Percentiles rank a stretch among this genome's conserved stretches.
Evolutionary conservation across 2,113 vertebrate genomes (phyloP).

Genomic region (Zingel zingel): DNA sequence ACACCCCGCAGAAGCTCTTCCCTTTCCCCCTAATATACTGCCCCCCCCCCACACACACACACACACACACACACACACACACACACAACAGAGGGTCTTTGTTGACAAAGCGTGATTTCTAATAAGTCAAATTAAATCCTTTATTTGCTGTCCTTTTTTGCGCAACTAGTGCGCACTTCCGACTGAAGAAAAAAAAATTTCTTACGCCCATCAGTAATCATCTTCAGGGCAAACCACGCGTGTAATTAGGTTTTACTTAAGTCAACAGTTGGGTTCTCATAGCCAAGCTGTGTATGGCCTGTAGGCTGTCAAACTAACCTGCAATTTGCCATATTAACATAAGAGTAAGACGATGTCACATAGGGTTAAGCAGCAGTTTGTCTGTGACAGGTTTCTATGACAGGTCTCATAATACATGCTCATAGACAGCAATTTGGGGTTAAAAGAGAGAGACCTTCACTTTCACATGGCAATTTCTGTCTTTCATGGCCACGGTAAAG

Average conservation of each 20-base stretch:
- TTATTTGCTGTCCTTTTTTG: constrained; percentile 36
- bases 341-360: constrained; percentile 31
- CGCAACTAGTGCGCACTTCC: constrained; percentile 41
- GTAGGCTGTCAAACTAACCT: constrained; percentile 30
- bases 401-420: constrained; percentile 24
- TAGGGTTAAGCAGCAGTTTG: constrained; percentile 15
- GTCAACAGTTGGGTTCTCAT: constrained; percentile 49
- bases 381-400: constrained; percentile 41
- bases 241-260: constrained; percentile 53
- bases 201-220: constrained; percentile 39
- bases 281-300: constrained; percentile 28
- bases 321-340: constrained; percentile 39
- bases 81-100: constrained; percentile 68
- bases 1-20: constrained; percentile 26
- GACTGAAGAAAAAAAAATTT: not conserved
- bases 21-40: constrained; percentile 8
- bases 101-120: constrained; percentile 73
- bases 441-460: constrained; percentile 39
- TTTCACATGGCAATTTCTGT: constrained; percentile 41
- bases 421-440: constrained; percentile 42
- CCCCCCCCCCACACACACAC: constrained; percentile 12
- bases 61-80: not conserved
- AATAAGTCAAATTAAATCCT: constrained; percentile 58
- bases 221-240: constrained; percentile 41
- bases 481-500: constrained; percentile 29